Evolutionary conservation across 2,797 vertebrate genomes (phyloP), one percentile per base, ranked within the genome.

Genomic region (Leuciscus waleckii): DNA sequence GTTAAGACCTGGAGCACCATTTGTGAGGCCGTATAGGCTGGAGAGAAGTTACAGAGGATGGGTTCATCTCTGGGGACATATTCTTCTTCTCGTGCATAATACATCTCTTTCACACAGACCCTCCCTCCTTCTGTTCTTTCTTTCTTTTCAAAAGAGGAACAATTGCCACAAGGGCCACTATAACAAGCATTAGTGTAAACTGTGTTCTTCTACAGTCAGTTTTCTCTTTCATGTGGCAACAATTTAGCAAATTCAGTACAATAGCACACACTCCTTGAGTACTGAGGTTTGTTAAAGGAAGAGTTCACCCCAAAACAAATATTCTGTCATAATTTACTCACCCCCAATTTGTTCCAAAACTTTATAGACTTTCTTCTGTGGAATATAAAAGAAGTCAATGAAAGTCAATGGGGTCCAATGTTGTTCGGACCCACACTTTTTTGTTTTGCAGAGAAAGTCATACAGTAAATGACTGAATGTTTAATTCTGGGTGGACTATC

Each of bases 1-100:
- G 85, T 85, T 89, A 46, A 90, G 89, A 67, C 61, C 77, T 79
- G 75, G 26, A 71, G 73, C 78, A 41, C 46, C 51, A 87, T 14
- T 54, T 26, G 29, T 29, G 49, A 51, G 68, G 16, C 19, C 41
- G 23, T 23, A 84, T 39, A 77, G 7, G 73, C n/a, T 32, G 17
- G 14, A 58, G n/a, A 21, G 35, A 54, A 56, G 46, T 43, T 39
- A 19, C 7, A 19, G 43, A 51, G n/a, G 26, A 84, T 76, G 23
- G 32, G 14, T 54, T 54, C 9, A 54, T 84, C 82, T 84, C 63
- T 39, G n/a, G 75, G 13, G 82, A 78, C 17, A 26, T 67, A 69
- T 56, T 70, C 49, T 49, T 63, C 51, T 63, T 76, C 19, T 84
- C 3, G 4, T 84, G 74, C 32, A 83, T 68, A 68, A 83, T 54